These are phyloP conservation scores for Anodontia alba DNA, from an alignment of 2,888 invertebrate genomes.

Conservation along the genomic window DNA sequence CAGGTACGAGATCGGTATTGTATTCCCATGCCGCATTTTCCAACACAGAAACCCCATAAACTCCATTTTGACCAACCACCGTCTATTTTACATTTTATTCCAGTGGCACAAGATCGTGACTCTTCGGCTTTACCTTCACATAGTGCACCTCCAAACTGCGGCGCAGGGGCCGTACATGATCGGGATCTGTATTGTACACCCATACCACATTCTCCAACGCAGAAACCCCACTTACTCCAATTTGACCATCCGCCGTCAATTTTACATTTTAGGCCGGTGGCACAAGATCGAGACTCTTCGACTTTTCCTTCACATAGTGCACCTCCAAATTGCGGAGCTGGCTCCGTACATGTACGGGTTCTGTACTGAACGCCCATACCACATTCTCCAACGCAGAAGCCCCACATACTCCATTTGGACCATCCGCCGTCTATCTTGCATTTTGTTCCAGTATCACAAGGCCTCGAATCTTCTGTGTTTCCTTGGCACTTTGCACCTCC, in stretches of 20 bases:
- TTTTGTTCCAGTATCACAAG: conserved; percentile 31
- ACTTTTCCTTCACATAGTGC: conserved; percentile 31
- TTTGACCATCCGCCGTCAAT: conserved; percentile 49
- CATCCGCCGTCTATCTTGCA: conserved; percentile 43
- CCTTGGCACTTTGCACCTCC: conserved; percentile 40
- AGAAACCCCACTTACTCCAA: conserved; percentile 47
- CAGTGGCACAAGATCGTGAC: conserved; percentile 33
- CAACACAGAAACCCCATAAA: conserved; percentile 33
- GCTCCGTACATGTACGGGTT: conserved; percentile 41
- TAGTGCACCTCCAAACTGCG: conserved; percentile 47
- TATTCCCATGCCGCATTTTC: conserved; percentile 43
- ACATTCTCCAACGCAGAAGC: conserved; percentile 30
- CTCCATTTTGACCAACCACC: conserved; percentile 54
- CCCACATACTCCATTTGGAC: conserved; percentile 46
- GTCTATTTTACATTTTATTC: conserved; percentile 45
- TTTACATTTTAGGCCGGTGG: conserved; percentile 43
- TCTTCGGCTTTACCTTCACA: conserved; percentile 47
- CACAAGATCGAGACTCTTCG: conserved; percentile 37
- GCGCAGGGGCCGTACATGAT: conserved; percentile 49
- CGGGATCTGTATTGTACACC: conserved; percentile 38
- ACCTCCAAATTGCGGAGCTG: conserved; percentile 43
- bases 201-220: conserved; percentile 42
- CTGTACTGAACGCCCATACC: conserved; percentile 25
- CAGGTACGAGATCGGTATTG: conserved; percentile 31
- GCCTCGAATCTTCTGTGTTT: conserved; percentile 4